Evolutionary conservation across 2,113 vertebrate species (phyloP).

Genomic region (Polyodon spathula): DNA sequence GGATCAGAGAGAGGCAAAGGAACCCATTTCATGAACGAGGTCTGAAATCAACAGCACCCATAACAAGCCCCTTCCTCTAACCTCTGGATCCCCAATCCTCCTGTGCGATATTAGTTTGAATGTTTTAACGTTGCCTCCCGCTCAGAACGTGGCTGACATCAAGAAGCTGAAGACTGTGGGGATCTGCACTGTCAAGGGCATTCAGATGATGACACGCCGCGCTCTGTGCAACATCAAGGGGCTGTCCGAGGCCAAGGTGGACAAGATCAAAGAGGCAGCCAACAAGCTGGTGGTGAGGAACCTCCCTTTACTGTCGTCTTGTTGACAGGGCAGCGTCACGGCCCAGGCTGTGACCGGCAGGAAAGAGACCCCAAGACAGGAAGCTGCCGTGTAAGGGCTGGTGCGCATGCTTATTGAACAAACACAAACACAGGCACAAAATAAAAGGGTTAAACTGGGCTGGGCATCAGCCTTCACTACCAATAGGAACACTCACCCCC

Average conservation of each 20-base stretch:
- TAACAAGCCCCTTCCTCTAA: slow-evolving; percentile 27
- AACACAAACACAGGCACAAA: too few relatives aligned
- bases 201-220: slow-evolving; percentile 93
- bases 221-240: slow-evolving; percentile 90
- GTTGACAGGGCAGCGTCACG: too few relatives aligned
- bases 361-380: too few relatives aligned
- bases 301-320: slow-evolving; percentile 14
- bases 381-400: too few relatives aligned
- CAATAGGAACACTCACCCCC: too few relatives aligned
- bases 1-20: too few relatives aligned
- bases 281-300: slow-evolving; percentile 84
- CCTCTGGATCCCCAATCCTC: slow-evolving; percentile 30
- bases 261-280: slow-evolving; percentile 97
- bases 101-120: slow-evolving; percentile 34
- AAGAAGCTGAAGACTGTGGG: slow-evolving; percentile 93
- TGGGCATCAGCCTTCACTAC: too few relatives aligned
- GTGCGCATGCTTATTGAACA: too few relatives aligned
- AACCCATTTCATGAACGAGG: too few relatives aligned
- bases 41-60: too few relatives aligned
- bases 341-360: too few relatives aligned
- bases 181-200: slow-evolving; percentile 92
- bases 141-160: slow-evolving; percentile 88
- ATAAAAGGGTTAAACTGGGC: too few relatives aligned
- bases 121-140: slow-evolving; percentile 24
- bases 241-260: slow-evolving; percentile 93